phyloP scores from a whole-genome alignment of 2,113 vertebrate species.

The Cyanoliseus patagonus region DNA sequence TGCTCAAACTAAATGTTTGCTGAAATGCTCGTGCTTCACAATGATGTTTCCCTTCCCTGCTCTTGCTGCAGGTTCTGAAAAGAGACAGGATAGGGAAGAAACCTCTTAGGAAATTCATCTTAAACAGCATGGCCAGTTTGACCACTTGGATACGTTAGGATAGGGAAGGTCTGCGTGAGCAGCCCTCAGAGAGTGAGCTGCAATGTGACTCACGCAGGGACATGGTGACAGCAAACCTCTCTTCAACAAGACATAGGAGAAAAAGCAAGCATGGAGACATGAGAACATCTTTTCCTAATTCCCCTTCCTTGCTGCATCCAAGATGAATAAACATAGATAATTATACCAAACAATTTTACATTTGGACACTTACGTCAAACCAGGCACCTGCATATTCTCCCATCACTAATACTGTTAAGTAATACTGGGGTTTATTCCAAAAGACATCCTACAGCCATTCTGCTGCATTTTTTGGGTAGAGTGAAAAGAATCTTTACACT shows the following conservation, averaged over 20 bases:
- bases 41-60: neutral
- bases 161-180: neutral
- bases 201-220: neutral
- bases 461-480: neutral
- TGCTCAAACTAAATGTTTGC: neutral
- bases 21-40: neutral
- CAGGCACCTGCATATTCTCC: neutral
- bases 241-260: neutral
- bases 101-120: neutral
- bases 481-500: neutral
- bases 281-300: neutral
- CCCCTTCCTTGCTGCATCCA: neutral
- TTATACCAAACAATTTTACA: neutral
- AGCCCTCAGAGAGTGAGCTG: neutral
- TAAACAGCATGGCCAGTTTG: neutral
- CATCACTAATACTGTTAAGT: neutral
- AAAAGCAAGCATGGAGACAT: neutral
- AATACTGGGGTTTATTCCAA: neutral
- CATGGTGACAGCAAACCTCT: neutral
- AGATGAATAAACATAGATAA: neutral
- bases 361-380: neutral
- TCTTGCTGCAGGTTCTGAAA: neutral
- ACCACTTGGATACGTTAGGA: accelerated
- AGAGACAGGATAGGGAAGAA: neutral
- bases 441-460: neutral